A percentile compares a stretch with the other conserved stretches of the same genome.
phyloP scores from a whole-genome alignment of 2,888 invertebrate species.

The Heteromurus nitidus region DNA sequence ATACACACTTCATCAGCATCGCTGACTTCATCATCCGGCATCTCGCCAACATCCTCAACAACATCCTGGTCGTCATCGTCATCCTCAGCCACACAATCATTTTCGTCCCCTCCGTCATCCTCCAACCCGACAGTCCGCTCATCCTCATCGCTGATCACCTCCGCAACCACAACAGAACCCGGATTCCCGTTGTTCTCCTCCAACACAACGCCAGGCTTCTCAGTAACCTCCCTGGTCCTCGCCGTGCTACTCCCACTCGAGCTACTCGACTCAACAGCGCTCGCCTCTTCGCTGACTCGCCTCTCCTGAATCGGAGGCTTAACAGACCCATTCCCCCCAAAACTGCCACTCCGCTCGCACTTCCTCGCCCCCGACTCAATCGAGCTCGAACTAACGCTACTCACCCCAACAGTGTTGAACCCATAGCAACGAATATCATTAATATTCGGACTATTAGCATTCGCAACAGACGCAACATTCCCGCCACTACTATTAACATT shows the following conservation, averaged over 20 bases:
- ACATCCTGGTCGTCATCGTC: constrained; percentile 5
- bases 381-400: background rate
- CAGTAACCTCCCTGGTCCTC: background rate
- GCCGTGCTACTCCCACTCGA: constrained; percentile 2
- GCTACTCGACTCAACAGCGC: background rate
- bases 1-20: background rate
- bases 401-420: constrained; percentile 39
- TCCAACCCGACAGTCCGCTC: constrained; percentile 22
- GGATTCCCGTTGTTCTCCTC: background rate
- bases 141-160: constrained; percentile 22
- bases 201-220: background rate
- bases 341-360: constrained; percentile 22
- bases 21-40: constrained; percentile 44
- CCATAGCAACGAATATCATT: constrained; percentile 21
- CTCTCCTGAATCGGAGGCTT: background rate
- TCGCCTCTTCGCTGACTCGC: too few species aligned
- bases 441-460: background rate
- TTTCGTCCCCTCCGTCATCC: constrained; percentile 10
- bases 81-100: background rate
- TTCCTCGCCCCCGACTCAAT: background rate
- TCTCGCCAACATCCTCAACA: constrained; percentile 22
- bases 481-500: background rate
- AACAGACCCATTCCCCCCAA: background rate
- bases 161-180: background rate
- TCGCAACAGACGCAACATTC: background rate